These are phyloP conservation scores for Macrochelys suwanniensis DNA, from an alignment of 2,797 vertebrate genomes.

Conservation along the genomic window DNA sequence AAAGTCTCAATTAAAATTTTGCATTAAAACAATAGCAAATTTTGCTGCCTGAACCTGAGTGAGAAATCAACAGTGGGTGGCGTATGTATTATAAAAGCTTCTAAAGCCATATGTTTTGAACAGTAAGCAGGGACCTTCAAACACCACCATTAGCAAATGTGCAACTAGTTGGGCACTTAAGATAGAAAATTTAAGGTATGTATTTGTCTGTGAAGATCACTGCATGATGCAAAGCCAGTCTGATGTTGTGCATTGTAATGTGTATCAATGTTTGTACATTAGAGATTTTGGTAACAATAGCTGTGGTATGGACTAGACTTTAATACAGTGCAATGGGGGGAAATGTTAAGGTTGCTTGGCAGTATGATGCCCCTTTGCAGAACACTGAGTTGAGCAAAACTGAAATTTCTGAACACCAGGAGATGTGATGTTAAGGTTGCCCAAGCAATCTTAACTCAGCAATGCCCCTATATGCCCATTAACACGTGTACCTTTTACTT, in stretches of 20 bases:
- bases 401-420: not conserved
- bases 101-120: conserved; percentile 8
- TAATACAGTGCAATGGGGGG: not conserved
- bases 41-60: conserved; percentile 7
- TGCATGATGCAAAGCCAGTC: not conserved
- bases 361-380: not conserved
- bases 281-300: not conserved
- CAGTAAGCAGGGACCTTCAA: not conserved
- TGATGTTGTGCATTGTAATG: not conserved
- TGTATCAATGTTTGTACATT: not conserved
- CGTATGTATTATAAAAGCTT: not conserved
- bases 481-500: not conserved
- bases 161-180: not conserved
- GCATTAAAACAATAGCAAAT: conserved; percentile 24
- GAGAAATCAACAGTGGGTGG: not conserved
- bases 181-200: not conserved
- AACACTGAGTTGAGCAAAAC: not conserved
- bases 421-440: not conserved
- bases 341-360: not conserved
- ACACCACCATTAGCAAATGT: not conserved
- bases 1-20: conserved; percentile 4
- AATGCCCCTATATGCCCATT: not conserved
- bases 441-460: not conserved
- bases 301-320: not conserved
- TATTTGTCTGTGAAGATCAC: not conserved